Evolutionary conservation across 2,888 invertebrate genomes (phyloP).

Genomic region (Mesorhabditis belari): DNA sequence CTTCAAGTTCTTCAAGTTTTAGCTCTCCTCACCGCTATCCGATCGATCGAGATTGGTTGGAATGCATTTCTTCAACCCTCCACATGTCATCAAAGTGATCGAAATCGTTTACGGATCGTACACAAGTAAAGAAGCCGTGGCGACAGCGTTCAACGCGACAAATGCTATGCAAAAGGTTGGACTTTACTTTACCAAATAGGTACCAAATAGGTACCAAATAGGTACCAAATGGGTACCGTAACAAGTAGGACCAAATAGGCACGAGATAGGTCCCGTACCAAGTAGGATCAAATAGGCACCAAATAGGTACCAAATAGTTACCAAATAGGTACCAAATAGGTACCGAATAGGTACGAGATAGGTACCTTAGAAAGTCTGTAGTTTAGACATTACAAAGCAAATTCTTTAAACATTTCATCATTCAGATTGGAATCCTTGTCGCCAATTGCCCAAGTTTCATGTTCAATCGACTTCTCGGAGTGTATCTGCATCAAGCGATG

Average conservation of each 20-base stretch:
- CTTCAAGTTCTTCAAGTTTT: constrained; percentile 4
- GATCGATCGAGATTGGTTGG: constrained; percentile 53
- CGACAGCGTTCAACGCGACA: constrained; percentile 54
- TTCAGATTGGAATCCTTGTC: constrained; percentile 32
- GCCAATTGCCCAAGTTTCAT: constrained; percentile 40
- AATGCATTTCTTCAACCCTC: constrained; percentile 56
- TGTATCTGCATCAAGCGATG: constrained; percentile 19
- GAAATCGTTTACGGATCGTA: constrained; percentile 51
- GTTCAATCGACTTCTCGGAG: constrained; percentile 34
- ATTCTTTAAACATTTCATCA: neutral
- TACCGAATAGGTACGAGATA: too few species aligned
- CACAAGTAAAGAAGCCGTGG: constrained; percentile 53
- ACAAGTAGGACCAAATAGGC: too few species aligned
- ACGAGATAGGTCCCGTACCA: too few species aligned
- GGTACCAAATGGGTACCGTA: too few species aligned
- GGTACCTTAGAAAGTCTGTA: neutral
- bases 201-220: too few species aligned
- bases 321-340: too few species aligned
- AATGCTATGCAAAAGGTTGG: constrained; percentile 52
- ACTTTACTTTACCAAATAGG: neutral
- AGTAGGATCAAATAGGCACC: too few species aligned
- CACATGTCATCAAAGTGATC: constrained; percentile 51
- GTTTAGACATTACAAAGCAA: neutral
- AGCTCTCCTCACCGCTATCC: constrained; percentile 52
- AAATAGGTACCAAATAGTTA: too few species aligned